Percentiles rank a stretch among this genome's conserved stretches.
phyloP scores from a whole-genome alignment of 1,140 invertebrate genomes.

The Drosophila busckii region DNA sequence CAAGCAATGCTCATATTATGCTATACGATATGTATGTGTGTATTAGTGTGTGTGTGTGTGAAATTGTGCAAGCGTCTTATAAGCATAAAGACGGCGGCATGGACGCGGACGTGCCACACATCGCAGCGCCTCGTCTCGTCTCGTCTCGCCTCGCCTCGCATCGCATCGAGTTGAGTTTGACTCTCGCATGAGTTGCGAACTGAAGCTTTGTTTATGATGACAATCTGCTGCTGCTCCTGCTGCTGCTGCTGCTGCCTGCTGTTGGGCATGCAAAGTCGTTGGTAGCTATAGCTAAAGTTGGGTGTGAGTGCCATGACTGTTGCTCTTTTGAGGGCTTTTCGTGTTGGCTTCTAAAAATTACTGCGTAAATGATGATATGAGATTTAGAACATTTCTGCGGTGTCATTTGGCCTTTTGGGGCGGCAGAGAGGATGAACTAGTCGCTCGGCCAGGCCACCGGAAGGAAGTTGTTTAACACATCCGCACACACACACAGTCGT shows the following conservation, averaged over 20 bases:
- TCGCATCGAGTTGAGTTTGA: slow-evolving; percentile 28
- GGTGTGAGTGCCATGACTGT: slow-evolving; percentile 3
- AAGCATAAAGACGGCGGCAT: neutral
- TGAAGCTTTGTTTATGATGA: slow-evolving; percentile 67
- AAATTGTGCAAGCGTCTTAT: too few species aligned
- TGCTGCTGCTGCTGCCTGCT: neutral
- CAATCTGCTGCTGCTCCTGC: neutral
- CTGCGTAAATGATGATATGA: slow-evolving; percentile 76
- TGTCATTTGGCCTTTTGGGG: slow-evolving; percentile 45
- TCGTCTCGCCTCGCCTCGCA: neutral
- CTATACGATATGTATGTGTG: too few species aligned
- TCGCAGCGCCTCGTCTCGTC: slow-evolving; percentile 24
- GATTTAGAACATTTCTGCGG: slow-evolving; percentile 72
- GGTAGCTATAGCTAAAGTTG: neutral
- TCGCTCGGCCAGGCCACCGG: slow-evolving; percentile 52
- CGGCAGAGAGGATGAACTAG: neutral
- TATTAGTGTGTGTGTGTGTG: too few species aligned
- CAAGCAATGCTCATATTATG: neutral
- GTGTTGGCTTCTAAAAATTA: slow-evolving; percentile 66
- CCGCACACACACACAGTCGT: slow-evolving; percentile 32
- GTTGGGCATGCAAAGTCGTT: neutral
- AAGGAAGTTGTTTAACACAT: slow-evolving; percentile 74
- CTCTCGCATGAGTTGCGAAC: slow-evolving; percentile 67
- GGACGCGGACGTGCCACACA: slow-evolving; percentile 3
- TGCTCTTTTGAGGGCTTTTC: slow-evolving; percentile 12